Evolutionary conservation across 2,888 invertebrate genomes (phyloP).

Genomic region (Melangyna quadrimaculata): DNA sequence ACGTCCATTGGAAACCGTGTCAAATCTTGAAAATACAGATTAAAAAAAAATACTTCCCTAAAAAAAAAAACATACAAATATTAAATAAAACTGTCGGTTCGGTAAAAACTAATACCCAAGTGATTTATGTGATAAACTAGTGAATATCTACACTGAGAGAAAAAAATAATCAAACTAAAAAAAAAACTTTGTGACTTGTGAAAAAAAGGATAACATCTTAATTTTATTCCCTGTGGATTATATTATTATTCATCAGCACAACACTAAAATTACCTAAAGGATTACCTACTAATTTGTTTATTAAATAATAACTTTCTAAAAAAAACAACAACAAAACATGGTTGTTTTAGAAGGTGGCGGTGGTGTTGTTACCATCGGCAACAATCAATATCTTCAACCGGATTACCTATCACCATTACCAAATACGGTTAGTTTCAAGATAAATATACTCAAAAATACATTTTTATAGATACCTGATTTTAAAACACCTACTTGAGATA

Average conservation of each 20-base stretch:
- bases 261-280: slow-evolving; percentile 28
- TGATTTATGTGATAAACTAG: slow-evolving; percentile 41
- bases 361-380: slow-evolving; percentile 93
- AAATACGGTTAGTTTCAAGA: slow-evolving; percentile 90
- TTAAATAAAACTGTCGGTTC: slow-evolving; percentile 44
- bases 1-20: slow-evolving; percentile 33
- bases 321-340: slow-evolving; percentile 82
- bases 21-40: slow-evolving; percentile 25
- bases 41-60: slow-evolving; percentile 5
- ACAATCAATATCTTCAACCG: slow-evolving; percentile 97
- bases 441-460: no score
- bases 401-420: slow-evolving; percentile 97
- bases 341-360: slow-evolving; percentile 95
- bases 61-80: slow-evolving; percentile 12
- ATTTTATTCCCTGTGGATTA: slow-evolving; percentile 44
- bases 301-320: slow-evolving; percentile 41
- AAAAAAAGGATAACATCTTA: slow-evolving; percentile 44
- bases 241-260: slow-evolving; percentile 18
- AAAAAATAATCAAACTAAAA: slow-evolving; percentile 11
- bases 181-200: slow-evolving; percentile 12
- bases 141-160: slow-evolving; percentile 28
- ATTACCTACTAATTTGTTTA: slow-evolving; percentile 44
- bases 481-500: not conserved
- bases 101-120: slow-evolving; percentile 40
- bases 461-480: slow-evolving; percentile 8